Base-by-base conservation (phyloP, 1,140 invertebrate species). In the Dysdera silvatica region DNA sequence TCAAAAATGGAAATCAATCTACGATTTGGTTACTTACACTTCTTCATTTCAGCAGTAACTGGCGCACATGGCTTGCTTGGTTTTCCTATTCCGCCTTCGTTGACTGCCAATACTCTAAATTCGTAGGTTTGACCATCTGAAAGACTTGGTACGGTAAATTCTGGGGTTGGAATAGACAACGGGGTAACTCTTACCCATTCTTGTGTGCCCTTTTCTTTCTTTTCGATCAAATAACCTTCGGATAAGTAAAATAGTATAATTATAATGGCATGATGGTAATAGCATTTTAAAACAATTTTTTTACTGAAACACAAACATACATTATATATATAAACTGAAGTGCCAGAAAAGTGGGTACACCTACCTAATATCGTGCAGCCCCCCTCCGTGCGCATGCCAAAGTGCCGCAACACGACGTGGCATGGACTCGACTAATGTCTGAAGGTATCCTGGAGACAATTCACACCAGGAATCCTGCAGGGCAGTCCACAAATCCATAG, bases 21-120 rank as follows among this genome's bases (percentile, higher is more conserved):
- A 54, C 18, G 5, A 20, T 29, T 18, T 54, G 32, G 37, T 14
- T 40, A 82, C 80, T 82, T 80, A 86, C 85, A 85, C 75, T 91
- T 84, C 76, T 94, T 93, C 67, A 91, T 86, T 74, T 89, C 84
- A 37, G 91, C 91, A 43, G 83, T 86, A 64, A 98, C 91, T 4
- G 92, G 86, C 74, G 94, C 91, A 8, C 92, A 91, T 23, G 93
- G 87, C 74, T 88, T 91, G 66, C 90, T 94, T 16, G 95, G 93
- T 79, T 89, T 88, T 40, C 95, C 92, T 61, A 91, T 87, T n/a
- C 95, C 95, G 51, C 91, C 95, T 77, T 96, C 95, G 75, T 98
- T 98, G 3, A 95, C 85, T 37, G 94, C 95, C 56, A 85, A 84
- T 5, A 97, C 89, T 60, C 95, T 82, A 82, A 98, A 98, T 74